Evolutionary conservation across 2,888 invertebrate species (phyloP).

Genomic region (Mythimna albipuncta): DNA sequence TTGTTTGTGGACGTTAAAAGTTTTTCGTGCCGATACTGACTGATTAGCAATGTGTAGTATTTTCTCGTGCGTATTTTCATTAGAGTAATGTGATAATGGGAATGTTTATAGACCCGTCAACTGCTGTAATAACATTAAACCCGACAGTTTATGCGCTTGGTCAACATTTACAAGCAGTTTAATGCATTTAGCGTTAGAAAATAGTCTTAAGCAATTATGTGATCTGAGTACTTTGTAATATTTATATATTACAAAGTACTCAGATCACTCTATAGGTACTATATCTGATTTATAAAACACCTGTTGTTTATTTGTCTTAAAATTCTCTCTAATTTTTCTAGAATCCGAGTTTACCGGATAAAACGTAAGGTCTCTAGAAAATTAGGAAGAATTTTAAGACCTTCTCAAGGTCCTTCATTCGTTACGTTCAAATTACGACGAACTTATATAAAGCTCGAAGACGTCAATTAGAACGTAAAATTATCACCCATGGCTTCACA

Average conservation of each 20-base stretch:
- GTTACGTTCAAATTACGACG: conserved; percentile 1
- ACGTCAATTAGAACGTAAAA: conserved; percentile 43
- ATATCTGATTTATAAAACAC: not conserved
- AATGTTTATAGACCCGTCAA: conserved; percentile 53
- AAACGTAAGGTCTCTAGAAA: too few species aligned
- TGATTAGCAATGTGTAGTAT: conserved; percentile 12
- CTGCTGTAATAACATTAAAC: conserved; percentile 51
- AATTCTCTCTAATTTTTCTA: not conserved
- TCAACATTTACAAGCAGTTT: conserved; percentile 33
- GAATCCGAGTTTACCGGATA: conserved; percentile 1
- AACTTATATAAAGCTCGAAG: conserved; percentile 24
- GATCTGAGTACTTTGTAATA: conserved; percentile 3
- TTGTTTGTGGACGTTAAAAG: conserved; percentile 20
- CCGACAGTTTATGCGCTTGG: conserved; percentile 40
- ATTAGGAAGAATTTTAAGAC: too few species aligned
- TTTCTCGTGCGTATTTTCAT: conserved; percentile 42
- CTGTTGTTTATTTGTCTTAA: too few species aligned
- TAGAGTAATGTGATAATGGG: conserved; percentile 41
- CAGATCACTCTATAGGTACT: too few species aligned
- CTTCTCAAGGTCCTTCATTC: not conserved
- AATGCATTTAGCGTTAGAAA: conserved; percentile 42
- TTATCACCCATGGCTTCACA: conserved; percentile 28
- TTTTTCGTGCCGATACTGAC: conserved; percentile 3
- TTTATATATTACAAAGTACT: too few species aligned
- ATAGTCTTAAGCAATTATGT: conserved; percentile 18